A percentile compares a stretch with the other conserved stretches of the same genome.
phyloP scores from a whole-genome alignment of 2,888 invertebrate genomes.

The Listrodromus nycthemerus region DNA sequence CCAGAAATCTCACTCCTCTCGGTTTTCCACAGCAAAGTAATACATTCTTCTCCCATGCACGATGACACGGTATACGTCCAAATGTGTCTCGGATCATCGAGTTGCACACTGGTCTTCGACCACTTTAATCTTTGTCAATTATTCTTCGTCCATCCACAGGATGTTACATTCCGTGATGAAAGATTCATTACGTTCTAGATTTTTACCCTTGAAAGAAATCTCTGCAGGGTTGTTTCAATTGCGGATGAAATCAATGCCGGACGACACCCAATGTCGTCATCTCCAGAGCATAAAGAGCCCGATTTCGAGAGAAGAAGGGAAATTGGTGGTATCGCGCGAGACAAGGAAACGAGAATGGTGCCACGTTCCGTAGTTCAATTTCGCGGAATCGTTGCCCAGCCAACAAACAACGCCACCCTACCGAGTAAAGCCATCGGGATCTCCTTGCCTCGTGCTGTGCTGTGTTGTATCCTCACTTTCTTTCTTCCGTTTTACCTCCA shows the following conservation, averaged over 20 bases:
- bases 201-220: neutral
- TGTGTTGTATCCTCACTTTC: slow-evolving; percentile 46
- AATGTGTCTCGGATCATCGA: neutral
- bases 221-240: slow-evolving; percentile 12
- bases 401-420: slow-evolving; percentile 75
- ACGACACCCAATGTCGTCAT: slow-evolving; percentile 45
- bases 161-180: neutral
- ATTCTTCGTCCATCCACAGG: neutral
- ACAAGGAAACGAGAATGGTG: slow-evolving; percentile 62
- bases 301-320: slow-evolving; percentile 28
- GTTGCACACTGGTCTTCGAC: neutral
- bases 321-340: slow-evolving; percentile 59
- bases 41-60: neutral
- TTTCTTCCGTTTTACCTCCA: slow-evolving; percentile 65
- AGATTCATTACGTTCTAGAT: neutral
- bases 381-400: slow-evolving; percentile 73
- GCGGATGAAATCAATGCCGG: slow-evolving; percentile 38
- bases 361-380: slow-evolving; percentile 71
- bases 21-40: neutral
- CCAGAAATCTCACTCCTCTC: slow-evolving; percentile 6
- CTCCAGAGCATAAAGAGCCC: slow-evolving; percentile 27
- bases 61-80: too few species aligned
- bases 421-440: slow-evolving; percentile 46
- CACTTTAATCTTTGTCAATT: neutral
- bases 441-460: slow-evolving; percentile 43